Base-by-base conservation (phyloP, 2,113 vertebrate genomes). In the Clarias magur region DNA sequence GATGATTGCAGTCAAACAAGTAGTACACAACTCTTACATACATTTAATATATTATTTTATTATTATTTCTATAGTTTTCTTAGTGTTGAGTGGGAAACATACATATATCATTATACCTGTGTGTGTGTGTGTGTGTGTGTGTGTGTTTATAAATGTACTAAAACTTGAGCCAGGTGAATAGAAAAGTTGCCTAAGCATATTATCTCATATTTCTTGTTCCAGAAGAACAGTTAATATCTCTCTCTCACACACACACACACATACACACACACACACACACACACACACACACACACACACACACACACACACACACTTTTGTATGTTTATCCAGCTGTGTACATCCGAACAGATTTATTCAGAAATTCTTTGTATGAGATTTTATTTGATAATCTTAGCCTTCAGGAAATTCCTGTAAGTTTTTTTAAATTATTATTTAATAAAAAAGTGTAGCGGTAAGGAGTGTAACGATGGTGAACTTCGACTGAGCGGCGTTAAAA, bases 61-160 rank as follows among this genome's bases (percentile, higher is more conserved):
- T 38, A 9, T 6, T 3, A 70, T 38, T 70, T 70, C 30, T 38
- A 1, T 19, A 38, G 23, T 48, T 73, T 75, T 6, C 5, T 1
- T 48, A 11, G 2, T 21, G 9, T 72, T 1, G 17, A 72, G 6
- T 72, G n/a, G 21, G 70, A 72, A 72, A 73, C 70, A 21, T 23
- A 34, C 23, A 48, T 73, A 21, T 2, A 27, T 38, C 30, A 34
- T 25, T 23, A 48, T 48, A 73, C 38, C 0, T 25, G 21, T 85
- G 59, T 85, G 59, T 79, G 42, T 80, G 62, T 67, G 65, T 30
- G 65, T 67, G 67, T 70, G 67, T 70, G 19, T 78, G 42, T 54
- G 72, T 23, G 72, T 75, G 87, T 30, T 34, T 70, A 38, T 8
- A 48, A 48, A 13, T 25, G 21, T 80, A 54, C 63, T 30, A 86